Evolutionary conservation across 2,797 vertebrate species (phyloP).

Genomic region (Hoplostethus atlanticus): DNA sequence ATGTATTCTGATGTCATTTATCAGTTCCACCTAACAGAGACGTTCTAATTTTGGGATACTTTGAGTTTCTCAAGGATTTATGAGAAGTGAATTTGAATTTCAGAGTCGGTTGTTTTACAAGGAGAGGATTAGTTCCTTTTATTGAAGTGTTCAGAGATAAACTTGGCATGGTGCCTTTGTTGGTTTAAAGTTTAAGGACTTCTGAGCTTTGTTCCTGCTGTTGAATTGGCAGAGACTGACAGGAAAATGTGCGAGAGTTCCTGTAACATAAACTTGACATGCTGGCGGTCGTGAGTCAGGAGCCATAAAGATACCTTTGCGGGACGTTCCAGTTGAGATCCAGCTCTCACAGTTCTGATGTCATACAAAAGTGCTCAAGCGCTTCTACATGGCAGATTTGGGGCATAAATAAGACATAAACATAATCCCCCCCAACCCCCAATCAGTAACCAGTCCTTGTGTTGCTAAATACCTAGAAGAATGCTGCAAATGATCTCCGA

Average conservation of each 20-base stretch:
- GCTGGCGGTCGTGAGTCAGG: conserved; percentile 10
- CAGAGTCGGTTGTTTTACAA: neutral
- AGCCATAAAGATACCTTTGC: conserved; percentile 6
- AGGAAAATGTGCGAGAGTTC: conserved; percentile 18
- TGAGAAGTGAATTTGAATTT: neutral
- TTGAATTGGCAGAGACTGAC: conserved; percentile 22
- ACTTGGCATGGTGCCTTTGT: neutral
- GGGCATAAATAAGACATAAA: conserved; percentile 15
- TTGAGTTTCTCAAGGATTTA: neutral
- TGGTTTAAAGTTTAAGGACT: conserved; percentile 10
- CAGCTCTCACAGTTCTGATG: conserved; percentile 20
- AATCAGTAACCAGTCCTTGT: conserved; percentile 13
- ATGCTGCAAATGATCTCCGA: conserved; percentile 56
- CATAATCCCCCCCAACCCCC: conserved; percentile 1
- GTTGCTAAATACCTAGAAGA: conserved; percentile 47
- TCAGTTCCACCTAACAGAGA: neutral
- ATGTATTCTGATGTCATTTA: neutral
- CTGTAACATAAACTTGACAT: conserved; percentile 24
- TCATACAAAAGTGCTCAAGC: conserved; percentile 17
- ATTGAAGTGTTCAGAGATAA: neutral
- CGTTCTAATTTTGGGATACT: neutral
- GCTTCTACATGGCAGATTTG: conserved; percentile 28
- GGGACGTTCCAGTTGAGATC: neutral
- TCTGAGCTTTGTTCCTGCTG: conserved; percentile 27
- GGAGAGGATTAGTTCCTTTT: neutral